These are phyloP conservation scores for Megatriorchis doriae DNA, from an alignment of 2,113 vertebrate species.

Conservation along the genomic window DNA sequence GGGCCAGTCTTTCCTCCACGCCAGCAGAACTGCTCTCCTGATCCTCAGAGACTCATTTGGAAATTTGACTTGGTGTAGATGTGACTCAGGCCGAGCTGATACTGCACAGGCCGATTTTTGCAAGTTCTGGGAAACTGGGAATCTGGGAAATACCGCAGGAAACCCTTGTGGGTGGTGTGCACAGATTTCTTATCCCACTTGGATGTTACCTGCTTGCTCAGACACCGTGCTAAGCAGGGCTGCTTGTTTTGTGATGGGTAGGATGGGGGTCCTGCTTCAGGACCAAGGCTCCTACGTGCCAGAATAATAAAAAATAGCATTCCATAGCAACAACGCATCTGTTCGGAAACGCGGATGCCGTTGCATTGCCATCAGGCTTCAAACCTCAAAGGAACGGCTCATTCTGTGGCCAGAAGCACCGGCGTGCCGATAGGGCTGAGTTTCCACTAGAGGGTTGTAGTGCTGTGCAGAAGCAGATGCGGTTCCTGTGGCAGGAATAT, in stretches of 20 bases:
- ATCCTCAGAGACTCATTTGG: background rate
- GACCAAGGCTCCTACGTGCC: background rate
- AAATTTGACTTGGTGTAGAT: background rate
- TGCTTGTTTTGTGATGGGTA: background rate
- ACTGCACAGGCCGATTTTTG: background rate
- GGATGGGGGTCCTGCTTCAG: background rate
- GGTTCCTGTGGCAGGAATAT: background rate
- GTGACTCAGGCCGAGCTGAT: background rate
- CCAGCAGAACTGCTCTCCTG: background rate
- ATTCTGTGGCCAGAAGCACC: background rate
- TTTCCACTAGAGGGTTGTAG: slow-evolving; percentile 62
- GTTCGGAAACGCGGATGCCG: background rate
- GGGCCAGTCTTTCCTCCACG: background rate
- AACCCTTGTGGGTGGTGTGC: background rate
- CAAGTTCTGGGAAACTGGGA: background rate
- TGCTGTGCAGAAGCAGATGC: background rate
- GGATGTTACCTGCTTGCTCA: background rate
- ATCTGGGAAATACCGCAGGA: background rate
- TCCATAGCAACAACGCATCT: background rate
- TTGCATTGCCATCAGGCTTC: background rate
- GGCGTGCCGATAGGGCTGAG: fast-evolving
- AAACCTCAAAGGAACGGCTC: fast-evolving
- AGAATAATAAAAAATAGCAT: background rate
- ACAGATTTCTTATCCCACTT: background rate
- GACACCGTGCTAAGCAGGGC: background rate